Base-by-base conservation (phyloP, 2,797 vertebrate genomes). In the Pangasius macronema region DNA sequence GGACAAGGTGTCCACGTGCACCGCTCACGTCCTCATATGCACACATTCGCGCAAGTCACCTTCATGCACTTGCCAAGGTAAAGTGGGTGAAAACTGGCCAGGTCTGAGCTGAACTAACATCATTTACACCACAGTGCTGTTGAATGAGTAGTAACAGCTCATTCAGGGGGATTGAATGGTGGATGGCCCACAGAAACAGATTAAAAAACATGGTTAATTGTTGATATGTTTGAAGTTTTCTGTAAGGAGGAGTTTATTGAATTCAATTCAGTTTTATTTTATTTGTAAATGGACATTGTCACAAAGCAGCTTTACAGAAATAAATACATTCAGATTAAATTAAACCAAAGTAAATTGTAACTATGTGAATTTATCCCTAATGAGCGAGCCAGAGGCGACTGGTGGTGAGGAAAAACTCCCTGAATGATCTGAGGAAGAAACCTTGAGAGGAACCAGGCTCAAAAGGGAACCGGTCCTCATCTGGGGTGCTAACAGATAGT, bases 11-110 rank as follows among this genome's bases (percentile, higher is more conserved):
- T 11, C 33, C 10, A 59, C 33, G 42, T 13, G 5, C 30, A 53
- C n/a, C 9, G 14, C 10, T 33, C 22, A n/a, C 42, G 46, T 59
- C 39, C 42, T 61, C 5, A 36, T 18, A 65, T 57, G 36, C 80
- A 82, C n/a, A 51, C 24, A 42, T 46, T 61, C 75, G 27, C 13
- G 42, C 81, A 77, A 84, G 82, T 87, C 70, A 87, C 81, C 86
- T 87, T 87, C 72, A 83, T 68, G 18, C 72, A 67, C 46, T 72
- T 24, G 22, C 65, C 67, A 51, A 63, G 79, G 55, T 61, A 82
- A 82, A 59, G 6, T 81, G 53, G 55, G 10, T 27, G 33, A 27
- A 81, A 79, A 39, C 77, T 39, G 20, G 77, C 76, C 30, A 6
- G 18, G 51, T 13, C 53, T 80, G 77, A 3, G 22, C 55, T 81